phyloP scores from a whole-genome alignment of 2,113 vertebrate genomes.

The Leptodactylus fuscus region DNA sequence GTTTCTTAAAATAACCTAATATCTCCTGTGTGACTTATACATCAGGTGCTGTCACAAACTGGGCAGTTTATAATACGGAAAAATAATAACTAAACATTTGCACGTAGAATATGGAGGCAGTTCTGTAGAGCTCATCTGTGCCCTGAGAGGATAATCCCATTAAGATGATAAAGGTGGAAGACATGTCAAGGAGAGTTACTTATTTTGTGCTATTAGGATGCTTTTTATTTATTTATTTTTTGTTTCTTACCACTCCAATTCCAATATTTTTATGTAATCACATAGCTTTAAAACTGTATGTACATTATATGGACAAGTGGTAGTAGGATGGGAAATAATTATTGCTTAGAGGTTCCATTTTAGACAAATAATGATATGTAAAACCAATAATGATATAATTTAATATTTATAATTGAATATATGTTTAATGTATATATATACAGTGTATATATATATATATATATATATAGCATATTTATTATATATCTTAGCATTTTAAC shows the following conservation, averaged over 20 bases:
- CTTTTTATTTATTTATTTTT: not conserved
- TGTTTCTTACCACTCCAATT: not conserved
- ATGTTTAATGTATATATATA: too few relatives aligned
- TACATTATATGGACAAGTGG: too few relatives aligned
- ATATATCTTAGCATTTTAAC: too few relatives aligned
- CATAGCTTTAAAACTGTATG: too few relatives aligned
- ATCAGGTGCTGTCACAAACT: not conserved
- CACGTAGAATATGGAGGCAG: not conserved
- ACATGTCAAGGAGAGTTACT: slow-evolving; percentile 36
- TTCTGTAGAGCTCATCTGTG: not conserved
- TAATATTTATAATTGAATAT: too few relatives aligned
- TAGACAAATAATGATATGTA: too few relatives aligned
- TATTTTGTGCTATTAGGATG: too few relatives aligned
- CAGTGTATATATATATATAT: too few relatives aligned
- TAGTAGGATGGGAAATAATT: too few relatives aligned
- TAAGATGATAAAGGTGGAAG: slow-evolving; percentile 30
- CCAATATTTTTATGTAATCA: not conserved
- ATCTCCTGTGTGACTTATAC: not conserved
- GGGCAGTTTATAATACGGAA: not conserved
- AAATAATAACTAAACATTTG: not conserved
- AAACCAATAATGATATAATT: too few relatives aligned
- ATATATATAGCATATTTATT: too few relatives aligned
- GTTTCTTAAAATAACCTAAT: not conserved
- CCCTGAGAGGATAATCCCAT: slow-evolving; percentile 45
- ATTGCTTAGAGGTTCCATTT: too few relatives aligned